These are phyloP conservation scores for Drosophila lacertosa DNA, from an alignment of 1,140 invertebrate species.

Conservation along the genomic window DNA sequence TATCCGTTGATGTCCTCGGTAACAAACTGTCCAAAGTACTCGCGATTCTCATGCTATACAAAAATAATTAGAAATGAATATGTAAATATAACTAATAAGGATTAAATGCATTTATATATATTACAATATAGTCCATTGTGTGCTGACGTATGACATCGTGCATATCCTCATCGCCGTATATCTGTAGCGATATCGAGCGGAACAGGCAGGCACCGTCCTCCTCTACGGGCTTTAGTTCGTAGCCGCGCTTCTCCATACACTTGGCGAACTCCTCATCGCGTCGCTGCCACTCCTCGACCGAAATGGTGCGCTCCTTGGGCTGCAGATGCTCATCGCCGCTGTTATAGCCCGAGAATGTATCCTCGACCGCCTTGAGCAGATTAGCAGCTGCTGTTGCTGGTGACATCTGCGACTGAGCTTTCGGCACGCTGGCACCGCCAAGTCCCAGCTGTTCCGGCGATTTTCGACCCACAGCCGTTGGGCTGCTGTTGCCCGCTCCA, in stretches of 20 bases:
- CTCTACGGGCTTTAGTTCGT: slow-evolving; percentile 94
- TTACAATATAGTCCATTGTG: slow-evolving; percentile 97
- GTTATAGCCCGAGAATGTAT: slow-evolving; percentile 87
- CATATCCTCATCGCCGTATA: slow-evolving; percentile 97
- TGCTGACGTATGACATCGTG: slow-evolving; percentile 92
- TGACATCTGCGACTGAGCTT: slow-evolving; percentile 38
- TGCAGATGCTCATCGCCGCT: slow-evolving; percentile 91
- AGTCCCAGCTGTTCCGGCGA: slow-evolving; percentile 60
- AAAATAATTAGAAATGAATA: not conserved
- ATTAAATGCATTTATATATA: slow-evolving; percentile 21
- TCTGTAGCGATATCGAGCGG: slow-evolving; percentile 95
- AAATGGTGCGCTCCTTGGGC: slow-evolving; percentile 85
- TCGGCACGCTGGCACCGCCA: slow-evolving; percentile 32
- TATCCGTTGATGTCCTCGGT: slow-evolving; percentile 96
- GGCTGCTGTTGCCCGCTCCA: slow-evolving; percentile 44
- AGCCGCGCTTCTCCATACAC: slow-evolving; percentile 89
- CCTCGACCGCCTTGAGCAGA: slow-evolving; percentile 75
- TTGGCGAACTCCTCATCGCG: slow-evolving; percentile 90
- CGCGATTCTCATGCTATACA: slow-evolving; percentile 88
- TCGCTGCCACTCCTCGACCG: slow-evolving; percentile 87
- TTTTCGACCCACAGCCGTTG: slow-evolving; percentile 50
- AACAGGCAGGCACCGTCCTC: slow-evolving; percentile 98
- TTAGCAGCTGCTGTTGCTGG: slow-evolving; percentile 51
- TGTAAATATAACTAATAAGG: too few relatives aligned
- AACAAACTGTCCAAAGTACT: slow-evolving; percentile 96